Percentiles rank a stretch among this genome's conserved stretches.
Conservation (phyloP, 2,888 invertebrate species). For the Harpalus rufipes region DNA sequence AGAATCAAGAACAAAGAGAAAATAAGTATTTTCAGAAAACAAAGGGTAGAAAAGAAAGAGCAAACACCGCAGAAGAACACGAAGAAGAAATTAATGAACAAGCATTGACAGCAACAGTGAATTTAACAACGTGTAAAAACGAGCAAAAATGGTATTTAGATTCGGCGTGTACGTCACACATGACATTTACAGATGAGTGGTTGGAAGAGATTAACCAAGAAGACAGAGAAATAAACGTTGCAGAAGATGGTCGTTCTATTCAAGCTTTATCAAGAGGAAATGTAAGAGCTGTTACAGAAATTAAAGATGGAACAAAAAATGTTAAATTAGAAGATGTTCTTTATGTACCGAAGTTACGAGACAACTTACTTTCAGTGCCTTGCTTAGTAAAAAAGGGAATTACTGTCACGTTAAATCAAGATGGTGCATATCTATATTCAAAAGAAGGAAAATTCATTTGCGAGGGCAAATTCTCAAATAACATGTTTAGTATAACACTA, state of each 20-base stretch:
- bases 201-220: neutral
- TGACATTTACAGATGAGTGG: neutral
- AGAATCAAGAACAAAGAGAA: neutral
- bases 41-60: neutral
- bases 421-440: neutral
- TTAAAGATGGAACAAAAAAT: neutral
- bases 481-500: neutral
- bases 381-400: slow-evolving; percentile 6
- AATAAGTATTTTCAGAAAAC: neutral
- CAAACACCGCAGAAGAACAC: neutral
- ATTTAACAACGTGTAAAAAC: neutral
- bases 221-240: slow-evolving; percentile 8
- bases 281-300: neutral
- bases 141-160: neutral
- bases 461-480: neutral
- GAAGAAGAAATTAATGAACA: neutral
- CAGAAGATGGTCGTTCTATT: neutral
- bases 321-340: slow-evolving; percentile 8
- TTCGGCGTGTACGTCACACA: neutral
- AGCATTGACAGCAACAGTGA: neutral
- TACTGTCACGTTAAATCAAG: neutral
- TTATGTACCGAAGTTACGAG: neutral
- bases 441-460: neutral
- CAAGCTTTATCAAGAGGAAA: neutral
- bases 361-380: neutral